These are phyloP conservation scores for Paramormyrops hopkinsi DNA, from an alignment of 2,797 vertebrate species.

Conservation along the genomic window DNA sequence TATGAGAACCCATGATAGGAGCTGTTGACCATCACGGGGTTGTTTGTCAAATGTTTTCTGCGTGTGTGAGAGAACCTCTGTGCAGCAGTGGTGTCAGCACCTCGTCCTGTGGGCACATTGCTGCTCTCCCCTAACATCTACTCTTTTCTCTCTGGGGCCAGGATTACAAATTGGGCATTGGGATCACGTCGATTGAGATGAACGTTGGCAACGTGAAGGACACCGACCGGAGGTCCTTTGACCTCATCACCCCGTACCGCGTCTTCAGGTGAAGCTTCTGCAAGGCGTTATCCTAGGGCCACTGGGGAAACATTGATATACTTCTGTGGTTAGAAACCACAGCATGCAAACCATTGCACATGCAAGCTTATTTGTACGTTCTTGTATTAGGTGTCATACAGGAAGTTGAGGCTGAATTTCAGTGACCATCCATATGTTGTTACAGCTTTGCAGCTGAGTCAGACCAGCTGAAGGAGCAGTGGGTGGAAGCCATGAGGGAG, in stretches of 20 bases:
- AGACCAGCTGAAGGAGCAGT: constrained; percentile 76
- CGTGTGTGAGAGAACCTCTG: constrained; percentile 8
- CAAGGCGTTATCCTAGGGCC: too few relatives aligned
- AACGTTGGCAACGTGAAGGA: constrained; percentile 89
- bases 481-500: constrained; percentile 81
- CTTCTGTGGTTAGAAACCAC: background rate
- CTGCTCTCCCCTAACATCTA: background rate
- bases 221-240: constrained; percentile 74
- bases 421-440: background rate
- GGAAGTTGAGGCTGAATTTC: background rate
- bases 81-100: background rate
- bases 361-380: background rate
- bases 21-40: background rate
- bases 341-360: background rate
- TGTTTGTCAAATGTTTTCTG: background rate
- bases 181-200: constrained; percentile 91
- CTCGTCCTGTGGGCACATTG: background rate
- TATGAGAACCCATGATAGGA: background rate
- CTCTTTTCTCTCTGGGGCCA: constrained; percentile 40
- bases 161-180: constrained; percentile 79
- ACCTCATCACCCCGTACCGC: constrained; percentile 87
- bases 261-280: constrained; percentile 72
- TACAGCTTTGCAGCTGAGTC: constrained; percentile 79
- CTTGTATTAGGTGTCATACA: background rate
- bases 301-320: background rate